Conservation (phyloP, 2,888 invertebrate species). For the Salticus scenicus region DNA sequence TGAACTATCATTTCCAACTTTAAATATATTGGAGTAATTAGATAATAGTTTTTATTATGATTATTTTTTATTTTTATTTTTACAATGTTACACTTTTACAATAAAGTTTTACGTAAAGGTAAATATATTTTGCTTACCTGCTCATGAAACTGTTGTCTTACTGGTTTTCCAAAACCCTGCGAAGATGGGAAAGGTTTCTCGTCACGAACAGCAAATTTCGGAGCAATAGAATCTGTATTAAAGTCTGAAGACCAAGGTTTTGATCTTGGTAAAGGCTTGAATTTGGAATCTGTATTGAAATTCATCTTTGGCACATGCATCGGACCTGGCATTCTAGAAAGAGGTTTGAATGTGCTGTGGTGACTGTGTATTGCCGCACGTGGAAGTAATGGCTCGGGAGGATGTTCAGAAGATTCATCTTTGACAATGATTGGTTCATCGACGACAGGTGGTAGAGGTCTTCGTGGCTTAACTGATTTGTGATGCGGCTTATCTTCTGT, state of each 20-base stretch:
- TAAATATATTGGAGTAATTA: no score
- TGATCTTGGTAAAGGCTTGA: neutral
- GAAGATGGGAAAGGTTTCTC: constrained; percentile 26
- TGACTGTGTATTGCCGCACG: neutral
- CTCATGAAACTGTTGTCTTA: constrained; percentile 62
- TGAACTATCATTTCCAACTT: no score
- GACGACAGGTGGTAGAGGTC: no score
- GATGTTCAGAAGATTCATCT: neutral
- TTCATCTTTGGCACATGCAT: neutral
- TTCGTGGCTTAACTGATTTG: neutral
- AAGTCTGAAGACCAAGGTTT: neutral
- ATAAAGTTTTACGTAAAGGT: no score
- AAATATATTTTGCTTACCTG: constrained; percentile 53
- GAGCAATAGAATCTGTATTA: neutral
- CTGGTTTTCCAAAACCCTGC: constrained; percentile 35
- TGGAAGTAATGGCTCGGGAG: neutral
- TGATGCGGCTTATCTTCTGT: neutral
- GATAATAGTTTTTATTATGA: no score
- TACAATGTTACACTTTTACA: no score
- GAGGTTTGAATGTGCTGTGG: neutral
- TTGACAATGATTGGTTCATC: neutral
- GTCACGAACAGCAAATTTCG: neutral
- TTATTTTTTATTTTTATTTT: no score
- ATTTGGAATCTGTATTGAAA: neutral
- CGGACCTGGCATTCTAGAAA: neutral